Evolutionary conservation across 2,797 vertebrate genomes (phyloP), one percentile per base, ranked within the genome.

Genomic region (Menidia menidia): DNA sequence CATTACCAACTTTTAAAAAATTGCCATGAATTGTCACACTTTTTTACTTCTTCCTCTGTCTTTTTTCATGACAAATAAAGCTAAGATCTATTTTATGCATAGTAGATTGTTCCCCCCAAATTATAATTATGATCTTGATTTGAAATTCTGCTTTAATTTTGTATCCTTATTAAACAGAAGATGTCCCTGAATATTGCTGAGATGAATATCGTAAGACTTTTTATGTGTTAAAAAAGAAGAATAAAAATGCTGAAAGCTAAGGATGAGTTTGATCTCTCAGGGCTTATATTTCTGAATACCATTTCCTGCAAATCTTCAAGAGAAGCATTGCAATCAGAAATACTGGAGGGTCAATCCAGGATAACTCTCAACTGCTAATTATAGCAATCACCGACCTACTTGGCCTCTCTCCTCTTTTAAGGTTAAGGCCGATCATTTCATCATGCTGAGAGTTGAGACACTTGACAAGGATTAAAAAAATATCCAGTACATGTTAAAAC

Each of bases 361-460:
- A 48, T 77, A 81, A 72, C 70, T 61, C 75, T 83, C 62, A 67
- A 42, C 68, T 75, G 68, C 52, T 79, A 73, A 83, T 79, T 73
- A 82, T 47, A 79, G 68, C 66, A 58, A 77, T 79, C 44, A 50
- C 31, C 60, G 63, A 63, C 59, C 63, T 68, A 53, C 66, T 60
- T 68, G 55, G 43, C 58, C 64, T 75, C 51, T 58, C 60, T 50
- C 0, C 47, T 73, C 60, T 63, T 67, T 35, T 51, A 55, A 65
- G 65, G 69, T 71, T 75, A 75, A 68, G 48, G n/a, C 52, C n/a
- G 47, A 51, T 55, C n/a, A 69, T 43, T 54, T 63, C 41, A 25
- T 3, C 61, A 50, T 35, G 57, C 64, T 57, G n/a, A 61, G 73
- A 75, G 59, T 60, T 16, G 19, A 71, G 35, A 42, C 51, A 39